Evolutionary conservation across 2,113 vertebrate genomes (phyloP).

Genomic region (Hyaena hyaena): DNA sequence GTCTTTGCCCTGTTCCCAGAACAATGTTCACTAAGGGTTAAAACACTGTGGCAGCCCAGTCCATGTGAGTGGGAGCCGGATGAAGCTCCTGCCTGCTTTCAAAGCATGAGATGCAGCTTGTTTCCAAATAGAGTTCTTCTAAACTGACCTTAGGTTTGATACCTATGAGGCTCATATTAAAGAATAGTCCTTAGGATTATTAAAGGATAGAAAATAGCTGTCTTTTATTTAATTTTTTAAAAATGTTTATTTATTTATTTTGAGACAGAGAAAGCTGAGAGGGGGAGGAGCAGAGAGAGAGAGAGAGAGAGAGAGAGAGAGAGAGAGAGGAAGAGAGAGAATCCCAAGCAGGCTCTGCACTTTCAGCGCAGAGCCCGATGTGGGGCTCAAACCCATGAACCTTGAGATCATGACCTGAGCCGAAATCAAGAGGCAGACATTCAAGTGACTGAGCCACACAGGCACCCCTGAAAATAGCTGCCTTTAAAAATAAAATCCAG

Average conservation of each 20-base stretch:
- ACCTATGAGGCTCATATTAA: slow-evolving; percentile 70
- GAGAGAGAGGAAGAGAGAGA: too few species aligned
- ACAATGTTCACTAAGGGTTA: slow-evolving; percentile 66
- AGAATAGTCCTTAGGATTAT: background rate
- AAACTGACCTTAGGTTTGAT: slow-evolving; percentile 80
- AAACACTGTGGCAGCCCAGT: slow-evolving; percentile 41
- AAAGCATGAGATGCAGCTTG: slow-evolving; percentile 69
- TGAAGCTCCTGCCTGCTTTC: slow-evolving; percentile 41
- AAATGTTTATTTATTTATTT: too few species aligned
- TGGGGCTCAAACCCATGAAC: too few species aligned
- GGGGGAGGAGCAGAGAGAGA: too few species aligned
- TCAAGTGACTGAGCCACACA: too few species aligned
- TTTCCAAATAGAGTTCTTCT: slow-evolving; percentile 81
- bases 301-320: too few species aligned
- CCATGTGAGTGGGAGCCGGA: background rate
- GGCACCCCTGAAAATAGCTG: background rate
- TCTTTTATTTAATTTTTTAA: background rate
- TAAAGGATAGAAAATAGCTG: slow-evolving; percentile 49
- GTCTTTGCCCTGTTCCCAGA: background rate
- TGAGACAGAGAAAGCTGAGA: too few species aligned
- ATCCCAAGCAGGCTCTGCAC: too few species aligned
- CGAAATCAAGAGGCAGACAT: too few species aligned
- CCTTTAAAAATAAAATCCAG: slow-evolving; percentile 26
- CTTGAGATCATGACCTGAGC: too few species aligned
- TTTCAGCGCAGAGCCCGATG: too few species aligned